Conservation (phyloP, 2,888 invertebrate species). For the Myopa tessellatipennis region DNA sequence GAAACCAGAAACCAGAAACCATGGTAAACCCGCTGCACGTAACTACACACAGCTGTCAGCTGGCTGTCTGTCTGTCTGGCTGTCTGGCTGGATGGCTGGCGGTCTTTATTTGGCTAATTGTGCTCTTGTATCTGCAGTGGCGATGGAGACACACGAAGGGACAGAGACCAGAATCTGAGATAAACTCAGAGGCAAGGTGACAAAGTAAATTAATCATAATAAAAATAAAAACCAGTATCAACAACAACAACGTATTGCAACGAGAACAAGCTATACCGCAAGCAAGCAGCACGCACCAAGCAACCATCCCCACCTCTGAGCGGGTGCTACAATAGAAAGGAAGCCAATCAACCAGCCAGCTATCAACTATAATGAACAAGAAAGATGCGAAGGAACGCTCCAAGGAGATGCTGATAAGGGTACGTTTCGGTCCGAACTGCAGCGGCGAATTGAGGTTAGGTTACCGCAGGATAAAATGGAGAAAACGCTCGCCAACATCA, state of each 20-base stretch:
- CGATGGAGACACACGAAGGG: not conserved
- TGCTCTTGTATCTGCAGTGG: not conserved
- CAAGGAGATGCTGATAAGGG: slow-evolving; percentile 6
- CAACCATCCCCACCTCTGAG: too few species aligned
- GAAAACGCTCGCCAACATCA: slow-evolving; percentile 20
- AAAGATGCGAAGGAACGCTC: too few species aligned
- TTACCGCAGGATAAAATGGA: not conserved
- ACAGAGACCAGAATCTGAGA: not conserved
- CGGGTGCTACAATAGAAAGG: not conserved
- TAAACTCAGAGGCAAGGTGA: not conserved
- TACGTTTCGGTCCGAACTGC: not conserved
- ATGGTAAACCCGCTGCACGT: not conserved
- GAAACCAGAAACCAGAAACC: not conserved
- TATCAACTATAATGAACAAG: not conserved
- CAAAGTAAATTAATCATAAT: slow-evolving; percentile 14
- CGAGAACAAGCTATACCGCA: too few species aligned
- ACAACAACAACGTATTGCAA: not conserved
- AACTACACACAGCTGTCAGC: not conserved
- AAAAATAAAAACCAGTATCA: not conserved
- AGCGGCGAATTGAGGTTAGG: not conserved
- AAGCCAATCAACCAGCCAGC: not conserved
- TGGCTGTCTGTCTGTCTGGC: not conserved
- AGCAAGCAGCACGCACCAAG: too few species aligned
- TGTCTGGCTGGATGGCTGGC: not conserved
- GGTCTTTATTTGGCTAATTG: slow-evolving; percentile 11